phyloP scores from a whole-genome alignment of 2,113 vertebrate species.

The Psilopsiagon aurifrons region DNA sequence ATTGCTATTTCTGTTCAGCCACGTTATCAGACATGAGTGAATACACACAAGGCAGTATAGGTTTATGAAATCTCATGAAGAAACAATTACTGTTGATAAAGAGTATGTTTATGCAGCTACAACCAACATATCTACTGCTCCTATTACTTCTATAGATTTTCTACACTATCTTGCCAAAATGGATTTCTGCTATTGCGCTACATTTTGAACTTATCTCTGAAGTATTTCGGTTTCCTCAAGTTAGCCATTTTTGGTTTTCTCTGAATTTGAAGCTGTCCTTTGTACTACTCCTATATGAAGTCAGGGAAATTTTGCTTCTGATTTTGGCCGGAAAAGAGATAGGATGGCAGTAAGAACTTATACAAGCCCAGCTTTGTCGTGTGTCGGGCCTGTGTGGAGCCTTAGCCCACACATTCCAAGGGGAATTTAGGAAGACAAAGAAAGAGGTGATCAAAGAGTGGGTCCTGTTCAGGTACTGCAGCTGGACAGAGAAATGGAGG shows the following conservation, averaged over 20 bases:
- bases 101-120: background rate
- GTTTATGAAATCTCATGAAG: background rate
- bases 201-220: background rate
- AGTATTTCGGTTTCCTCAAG: background rate
- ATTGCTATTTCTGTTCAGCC: background rate
- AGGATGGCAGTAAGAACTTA: background rate
- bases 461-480: background rate
- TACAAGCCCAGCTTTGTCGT: rapidly evolving
- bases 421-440: background rate
- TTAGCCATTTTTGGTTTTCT: background rate
- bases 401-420: too few relatives aligned
- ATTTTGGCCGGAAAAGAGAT: background rate
- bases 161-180: background rate
- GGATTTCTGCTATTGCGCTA: background rate
- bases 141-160: rapidly evolving
- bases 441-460: background rate
- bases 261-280: background rate
- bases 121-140: background rate
- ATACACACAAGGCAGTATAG: background rate
- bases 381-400: background rate
- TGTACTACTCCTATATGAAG: background rate
- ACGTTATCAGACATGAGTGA: background rate
- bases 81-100: background rate
- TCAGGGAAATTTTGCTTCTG: background rate
- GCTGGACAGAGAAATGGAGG: background rate